Base-by-base conservation (phyloP, 2,113 vertebrate genomes). In the Melozone crissalis region DNA sequence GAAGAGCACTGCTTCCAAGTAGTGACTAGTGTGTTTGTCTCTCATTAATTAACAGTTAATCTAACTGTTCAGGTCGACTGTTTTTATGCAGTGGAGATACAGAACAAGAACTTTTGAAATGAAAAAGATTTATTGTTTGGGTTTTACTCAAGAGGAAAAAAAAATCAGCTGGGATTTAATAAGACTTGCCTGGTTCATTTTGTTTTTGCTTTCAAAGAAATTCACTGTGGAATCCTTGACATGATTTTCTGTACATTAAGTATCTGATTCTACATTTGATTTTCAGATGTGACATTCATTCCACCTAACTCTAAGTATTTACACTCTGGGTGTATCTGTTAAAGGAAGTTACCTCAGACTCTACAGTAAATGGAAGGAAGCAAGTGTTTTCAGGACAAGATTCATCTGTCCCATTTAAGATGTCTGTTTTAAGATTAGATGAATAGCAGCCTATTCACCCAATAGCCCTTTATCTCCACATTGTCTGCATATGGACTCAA, bases 321-420 rank as follows among this genome's bases (percentile, higher is more conserved):
- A 69, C 28, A 66, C 7, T 24, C 5, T 43, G 63, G 30, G 15
- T 78, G 33, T 55, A 49, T 66, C 8, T 62, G n/a, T 88, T 85
- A 89, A 68, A 89, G 13, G 39, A 69, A 46, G 54, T 73, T 90
- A 86, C 55, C 55, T 78, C 61, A 63, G 58, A 46, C 63, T 80
- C 37, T 54, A 62, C 20, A 79, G n/a, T 58, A 77, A 90, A 63
- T 17, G 43, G 55, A 88, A 63, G 62, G 47, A 92, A 90, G 15
- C 41, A 46, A 62, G 13, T 44, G 54, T 13, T 80, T 82, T 79
- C 63, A 88, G 63, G 46, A 73, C 87, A 46, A 92, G 54, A 79
- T 90, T 92, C 41, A 69, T 92, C 79, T 92, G 51, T 86, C 41
- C 46, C 83, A 27, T 93, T 87, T 79, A 85, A 90, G n/a, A 49